Evolutionary conservation across 2,113 vertebrate species (phyloP), one percentile per base, ranked within the genome.

Genomic region (Rafetus swinhoei): DNA sequence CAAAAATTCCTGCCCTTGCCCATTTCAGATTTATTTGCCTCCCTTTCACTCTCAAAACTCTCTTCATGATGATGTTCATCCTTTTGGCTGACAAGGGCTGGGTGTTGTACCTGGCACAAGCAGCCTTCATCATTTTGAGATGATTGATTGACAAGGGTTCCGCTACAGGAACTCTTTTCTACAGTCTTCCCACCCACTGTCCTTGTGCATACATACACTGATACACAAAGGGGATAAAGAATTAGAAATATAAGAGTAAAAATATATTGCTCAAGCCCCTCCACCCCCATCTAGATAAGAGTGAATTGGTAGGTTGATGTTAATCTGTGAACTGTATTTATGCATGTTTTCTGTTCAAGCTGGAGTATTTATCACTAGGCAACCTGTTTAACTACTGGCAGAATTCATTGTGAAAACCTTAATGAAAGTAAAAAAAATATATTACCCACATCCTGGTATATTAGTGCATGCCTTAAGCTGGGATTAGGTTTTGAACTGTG

Each of bases 301-400:
- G 72, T 1, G 7, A 93, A 54, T 21, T 95, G 93, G 52, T 87
- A 90, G 79, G 32, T 54, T 85, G 91, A 82, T 93, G 82, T 55
- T 88, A 83, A 95, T 96, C 88, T 93, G 29, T 84, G 62, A 92
- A 84, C 81, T 90, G 65, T 91, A 74, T 93, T 96, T 93, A 52
- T 95, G 90, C 83, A 77, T 2, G 0, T 82, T 87, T 93, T 87
- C 65, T 55, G 69, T 84, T 91, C 92, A 60, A 93, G 84, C n/a
- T 87, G n/a, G 85, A 91, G 90, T 81, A 74, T 69, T 92, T 95
- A 90, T 52, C 84, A 86, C 85, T 2, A 3, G 9, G 11, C 50
- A 79, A 5, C 53, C 24, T 35, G 74, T 85, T 90, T 72, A 92
- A 69, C 81, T 72, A 87, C 82, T 94, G 74, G 76, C 0, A 0